phyloP scores from a whole-genome alignment of 1,140 invertebrate genomes.

The Drosophila nannoptera region DNA sequence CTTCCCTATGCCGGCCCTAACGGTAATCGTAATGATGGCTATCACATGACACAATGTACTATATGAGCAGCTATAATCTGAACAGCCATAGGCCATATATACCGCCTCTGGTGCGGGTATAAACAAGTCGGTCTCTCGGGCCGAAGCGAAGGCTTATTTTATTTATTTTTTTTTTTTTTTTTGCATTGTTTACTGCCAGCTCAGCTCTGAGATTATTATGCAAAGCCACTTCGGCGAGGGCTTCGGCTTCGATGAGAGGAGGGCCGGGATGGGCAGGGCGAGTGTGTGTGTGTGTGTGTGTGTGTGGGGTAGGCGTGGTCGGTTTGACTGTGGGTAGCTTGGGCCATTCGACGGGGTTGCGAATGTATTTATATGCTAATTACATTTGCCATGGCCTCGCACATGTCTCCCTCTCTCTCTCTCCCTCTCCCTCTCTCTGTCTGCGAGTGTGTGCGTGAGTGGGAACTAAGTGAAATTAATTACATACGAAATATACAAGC shows the following conservation, averaged over 20 bases:
- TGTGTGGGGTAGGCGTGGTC: no score
- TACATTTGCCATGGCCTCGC: conserved; percentile 44
- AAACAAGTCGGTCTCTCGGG: conserved; percentile 3
- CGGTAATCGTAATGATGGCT: no score
- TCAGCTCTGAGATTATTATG: conserved; percentile 24
- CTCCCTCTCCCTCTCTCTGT: background rate
- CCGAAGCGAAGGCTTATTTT: no score
- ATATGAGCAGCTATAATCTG: no score
- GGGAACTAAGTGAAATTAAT: conserved; percentile 30
- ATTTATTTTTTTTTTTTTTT: no score
- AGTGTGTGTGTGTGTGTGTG: no score
- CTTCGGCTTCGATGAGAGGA: background rate
- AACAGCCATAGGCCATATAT: background rate
- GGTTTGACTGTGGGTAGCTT: background rate
- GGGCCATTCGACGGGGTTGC: conserved; percentile 28
- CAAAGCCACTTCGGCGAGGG: conserved; percentile 19
- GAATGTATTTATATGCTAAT: conserved; percentile 64
- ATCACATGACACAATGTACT: no score
- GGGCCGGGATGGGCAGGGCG: background rate
- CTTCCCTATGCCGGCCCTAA: no score
- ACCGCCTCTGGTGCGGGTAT: conserved; percentile 25
- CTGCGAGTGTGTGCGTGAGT: background rate
- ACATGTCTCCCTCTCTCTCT: background rate
- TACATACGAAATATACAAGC: conserved; percentile 25
- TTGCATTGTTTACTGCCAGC: background rate